Evolutionary conservation across 1,140 invertebrate species (phyloP), one percentile per base, ranked within the genome.

Genomic region (Lepidotrigona ventralis): DNA sequence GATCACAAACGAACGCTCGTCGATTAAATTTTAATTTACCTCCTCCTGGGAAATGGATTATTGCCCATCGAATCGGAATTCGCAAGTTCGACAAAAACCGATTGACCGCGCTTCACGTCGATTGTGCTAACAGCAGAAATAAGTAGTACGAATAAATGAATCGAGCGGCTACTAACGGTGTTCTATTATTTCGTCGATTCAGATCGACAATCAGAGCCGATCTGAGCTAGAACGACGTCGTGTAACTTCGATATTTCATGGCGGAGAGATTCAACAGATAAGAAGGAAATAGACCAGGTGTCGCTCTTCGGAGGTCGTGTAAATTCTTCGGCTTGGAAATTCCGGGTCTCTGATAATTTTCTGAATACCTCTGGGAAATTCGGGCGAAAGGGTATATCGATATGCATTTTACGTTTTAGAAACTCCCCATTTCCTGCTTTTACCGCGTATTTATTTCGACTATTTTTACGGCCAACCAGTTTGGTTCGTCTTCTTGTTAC

Each of bases 361-460:
- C 74, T n/a, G 75, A 83, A 78, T 70, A 53, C 81, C 53, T 56
- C 9, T 46, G 75, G 81, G 81, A 83, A 83, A 83, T 83, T 39
- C 74, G 17, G 11, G 56, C 63, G 75, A 83, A 78, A 78, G 75
- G 81, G 46, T 53, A 69, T 29, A 69, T 29, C 66, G 39, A 21
- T 26, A 26, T n/a, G 5, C 23, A 14, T 68, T 53, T 68, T 51
- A 11, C 75, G 11, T 33, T 26, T 71, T 29, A 26, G 21, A 26
- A 26, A 46, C 5, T 21, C n/a, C 4, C 14, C n/a, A 5, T 56
- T n/a, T 51, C 12, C 39, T 29, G 14, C 23, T 19, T 60, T 60
- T 75, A 60, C 17, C 12, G 23, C 23, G 23, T 23, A 29, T 60
- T 63, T n/a, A n/a, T 17, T 46, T 26, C 17, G 33, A 26, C 23